Evolutionary conservation across 2,113 vertebrate genomes (phyloP), one percentile per base, ranked within the genome.

Genomic region (Sinocyclocheilus rhinocerous): DNA sequence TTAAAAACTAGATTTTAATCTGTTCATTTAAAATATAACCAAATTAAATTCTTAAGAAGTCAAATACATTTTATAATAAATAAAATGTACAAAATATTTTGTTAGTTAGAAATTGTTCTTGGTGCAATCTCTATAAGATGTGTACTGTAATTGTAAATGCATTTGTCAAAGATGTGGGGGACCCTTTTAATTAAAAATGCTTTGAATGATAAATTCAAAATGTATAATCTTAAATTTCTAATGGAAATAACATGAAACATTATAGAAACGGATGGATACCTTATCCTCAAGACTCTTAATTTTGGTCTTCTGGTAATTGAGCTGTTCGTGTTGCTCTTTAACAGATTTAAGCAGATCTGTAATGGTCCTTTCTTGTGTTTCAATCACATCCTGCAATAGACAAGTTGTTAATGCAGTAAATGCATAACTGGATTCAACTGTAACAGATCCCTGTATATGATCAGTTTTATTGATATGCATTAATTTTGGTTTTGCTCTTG

Each of bases 231-330:
- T 11, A 11, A 6, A 48, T 6, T 20, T 63, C 9, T 22, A 4
- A 8, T 57, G 20, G 5, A 52, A 15, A n/a, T 15, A 36, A 36
- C 16, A 7, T 45, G 0, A 26, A 8, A 2, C 8, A 1, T 26
- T 65, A 65, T 65, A 65, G 24, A 26, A 26, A 73, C 3, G 10
- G 36, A 12, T 45, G 20, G n/a, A 11, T 92, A 95, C 95, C 94
- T 95, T 96, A 57, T 96, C 95, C 85, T 96, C 95, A 86, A 96
- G 87, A 85, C 88, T 93, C 84, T 94, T 95, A 75, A 96, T 95
- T 91, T 95, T 94, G 48, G 0, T 63, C 84, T 94, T 95, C 87
- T 96, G 95, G 75, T 94, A 84, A 90, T 94, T 90, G 10, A 96
- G 94, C 89, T 95, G 95, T n/a, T 95, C 93, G 0, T 96, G 93